These are phyloP conservation scores for Nematolebias whitei DNA, from an alignment of 2,113 vertebrate genomes.

Conservation along the genomic window DNA sequence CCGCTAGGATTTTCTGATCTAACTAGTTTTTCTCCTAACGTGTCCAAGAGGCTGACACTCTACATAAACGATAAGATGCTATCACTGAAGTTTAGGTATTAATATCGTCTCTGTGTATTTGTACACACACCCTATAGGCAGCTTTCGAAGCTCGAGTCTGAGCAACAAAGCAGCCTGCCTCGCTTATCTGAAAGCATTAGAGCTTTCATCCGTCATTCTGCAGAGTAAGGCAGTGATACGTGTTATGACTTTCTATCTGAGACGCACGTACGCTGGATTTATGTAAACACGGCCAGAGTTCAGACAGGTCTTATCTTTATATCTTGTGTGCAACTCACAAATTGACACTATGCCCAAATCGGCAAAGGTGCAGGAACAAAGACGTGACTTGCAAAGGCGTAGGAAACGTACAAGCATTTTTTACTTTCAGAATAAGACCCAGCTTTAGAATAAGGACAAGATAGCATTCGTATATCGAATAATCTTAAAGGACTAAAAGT, in stretches of 20 bases:
- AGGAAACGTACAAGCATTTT: conserved; percentile 10
- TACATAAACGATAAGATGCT: conserved; percentile 2
- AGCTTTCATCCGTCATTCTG: conserved; percentile 41
- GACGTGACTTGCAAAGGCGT: conserved; percentile 9
- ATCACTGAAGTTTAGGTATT: not conserved
- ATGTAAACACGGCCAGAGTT: conserved; percentile 4
- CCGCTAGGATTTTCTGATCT: not conserved
- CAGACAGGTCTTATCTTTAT: conserved; percentile 44
- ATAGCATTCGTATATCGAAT: not conserved
- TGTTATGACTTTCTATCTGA: conserved; percentile 24
- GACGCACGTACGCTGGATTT: conserved; percentile 21
- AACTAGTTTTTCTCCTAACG: not conserved
- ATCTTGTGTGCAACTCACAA: conserved; percentile 30
- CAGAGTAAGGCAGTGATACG: conserved; percentile 26
- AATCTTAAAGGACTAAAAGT: conserved; percentile 13
- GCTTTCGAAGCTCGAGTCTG: conserved; percentile 21
- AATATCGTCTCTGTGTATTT: not conserved
- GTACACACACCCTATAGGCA: not conserved
- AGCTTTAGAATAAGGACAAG: not conserved
- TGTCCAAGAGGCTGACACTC: not conserved
- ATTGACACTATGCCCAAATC: conserved; percentile 42
- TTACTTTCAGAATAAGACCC: not conserved
- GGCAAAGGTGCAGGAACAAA: conserved; percentile 43
- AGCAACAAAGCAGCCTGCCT: conserved; percentile 14
- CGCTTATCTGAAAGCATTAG: conserved; percentile 48